Evolutionary conservation across 2,888 invertebrate genomes (phyloP).

Genomic region (Parnassius orleans): DNA sequence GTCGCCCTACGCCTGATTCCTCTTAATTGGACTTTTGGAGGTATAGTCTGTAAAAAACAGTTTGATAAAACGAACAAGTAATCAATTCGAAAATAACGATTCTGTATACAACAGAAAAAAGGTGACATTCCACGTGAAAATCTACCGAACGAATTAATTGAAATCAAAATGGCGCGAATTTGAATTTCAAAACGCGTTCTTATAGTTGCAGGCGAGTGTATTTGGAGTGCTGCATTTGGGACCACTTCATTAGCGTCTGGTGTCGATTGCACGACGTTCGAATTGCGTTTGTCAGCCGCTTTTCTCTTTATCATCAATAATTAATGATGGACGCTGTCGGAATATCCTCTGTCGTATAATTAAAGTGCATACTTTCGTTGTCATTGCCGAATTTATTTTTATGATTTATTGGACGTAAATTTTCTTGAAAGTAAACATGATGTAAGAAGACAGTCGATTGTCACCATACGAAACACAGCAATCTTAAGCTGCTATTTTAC

Average conservation of each 20-base stretch:
- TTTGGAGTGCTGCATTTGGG: constrained; percentile 49
- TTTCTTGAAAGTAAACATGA: constrained; percentile 15
- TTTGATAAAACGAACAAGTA: constrained; percentile 24
- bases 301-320: constrained; percentile 59
- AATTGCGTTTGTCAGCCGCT: constrained; percentile 39
- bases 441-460: no score
- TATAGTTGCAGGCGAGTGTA: constrained; percentile 34
- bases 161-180: constrained; percentile 32
- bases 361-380: constrained; percentile 37
- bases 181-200: constrained; percentile 44
- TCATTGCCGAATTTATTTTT: constrained; percentile 24
- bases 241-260: constrained; percentile 58
- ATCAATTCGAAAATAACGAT: constrained; percentile 25
- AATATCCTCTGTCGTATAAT: constrained; percentile 38
- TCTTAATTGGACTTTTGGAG: constrained; percentile 24
- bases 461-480: no score
- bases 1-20: constrained; percentile 9
- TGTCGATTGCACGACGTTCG: constrained; percentile 55
- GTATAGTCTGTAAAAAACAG: constrained; percentile 17
- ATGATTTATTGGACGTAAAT: constrained; percentile 18
- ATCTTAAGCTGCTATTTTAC: no score
- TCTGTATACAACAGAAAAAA: constrained; percentile 24
- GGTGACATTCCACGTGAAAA: constrained; percentile 31
- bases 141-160: constrained; percentile 32
- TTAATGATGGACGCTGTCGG: constrained; percentile 46